These are phyloP conservation scores for Watersipora subatra DNA, from an alignment of 1,140 invertebrate species.

Conservation along the genomic window DNA sequence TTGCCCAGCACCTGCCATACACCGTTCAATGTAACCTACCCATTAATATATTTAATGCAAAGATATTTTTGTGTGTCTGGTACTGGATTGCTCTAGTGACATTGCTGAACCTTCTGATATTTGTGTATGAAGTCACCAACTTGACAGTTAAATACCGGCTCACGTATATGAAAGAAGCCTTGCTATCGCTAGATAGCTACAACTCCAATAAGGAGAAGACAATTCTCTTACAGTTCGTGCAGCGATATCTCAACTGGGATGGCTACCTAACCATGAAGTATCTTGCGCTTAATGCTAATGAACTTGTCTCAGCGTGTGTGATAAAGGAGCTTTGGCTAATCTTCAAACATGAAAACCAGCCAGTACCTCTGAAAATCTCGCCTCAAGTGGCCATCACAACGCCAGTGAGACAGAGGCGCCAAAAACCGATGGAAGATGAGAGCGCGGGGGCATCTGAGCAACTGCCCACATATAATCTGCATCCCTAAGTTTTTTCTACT, in stretches of 20 bases:
- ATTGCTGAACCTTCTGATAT: neutral
- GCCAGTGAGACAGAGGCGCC: no score
- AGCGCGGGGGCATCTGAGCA: no score
- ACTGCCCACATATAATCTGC: no score
- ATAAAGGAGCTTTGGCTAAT: neutral
- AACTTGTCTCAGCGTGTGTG: neutral
- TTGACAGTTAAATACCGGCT: neutral
- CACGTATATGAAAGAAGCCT: neutral
- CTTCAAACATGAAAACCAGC: no score
- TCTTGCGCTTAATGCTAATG: neutral
- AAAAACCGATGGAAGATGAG: no score
- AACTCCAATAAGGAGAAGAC: neutral
- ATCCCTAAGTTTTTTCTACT: no score
- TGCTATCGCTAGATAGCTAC: neutral
- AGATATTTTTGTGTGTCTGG: slow-evolving; percentile 32
- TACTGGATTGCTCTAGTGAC: neutral
- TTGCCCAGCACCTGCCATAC: slow-evolving; percentile 31
- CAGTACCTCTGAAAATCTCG: no score
- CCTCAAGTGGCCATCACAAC: no score
- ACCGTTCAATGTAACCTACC: slow-evolving; percentile 45
- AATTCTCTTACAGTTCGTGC: neutral
- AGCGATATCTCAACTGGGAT: neutral
- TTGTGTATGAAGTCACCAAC: neutral
- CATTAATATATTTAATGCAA: slow-evolving; percentile 48
- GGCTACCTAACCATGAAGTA: neutral